Percentiles rank a stretch among this genome's conserved stretches.
phyloP scores from a whole-genome alignment of 2,113 vertebrate genomes.

The Pica pica region DNA sequence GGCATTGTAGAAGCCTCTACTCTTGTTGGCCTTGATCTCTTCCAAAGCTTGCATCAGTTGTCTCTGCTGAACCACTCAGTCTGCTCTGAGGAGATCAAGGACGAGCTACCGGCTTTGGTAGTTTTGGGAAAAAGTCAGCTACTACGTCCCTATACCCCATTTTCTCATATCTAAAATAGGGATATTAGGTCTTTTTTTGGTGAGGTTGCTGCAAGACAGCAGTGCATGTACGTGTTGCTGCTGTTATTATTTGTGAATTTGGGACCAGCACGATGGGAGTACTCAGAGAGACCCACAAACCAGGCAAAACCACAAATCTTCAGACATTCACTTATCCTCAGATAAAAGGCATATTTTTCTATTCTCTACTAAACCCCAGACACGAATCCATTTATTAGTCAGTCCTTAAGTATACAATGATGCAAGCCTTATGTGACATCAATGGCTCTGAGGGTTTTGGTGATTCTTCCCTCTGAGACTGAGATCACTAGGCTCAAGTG shows the following conservation, averaged over 20 bases:
- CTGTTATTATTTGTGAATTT: not conserved
- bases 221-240: not conserved
- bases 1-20: not conserved
- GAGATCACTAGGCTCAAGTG: not conserved
- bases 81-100: not conserved
- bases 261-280: not conserved
- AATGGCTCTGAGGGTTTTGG: not conserved
- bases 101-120: not conserved
- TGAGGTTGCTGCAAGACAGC: not conserved
- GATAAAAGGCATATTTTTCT: not conserved
- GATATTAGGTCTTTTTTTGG: not conserved
- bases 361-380: not conserved
- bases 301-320: not conserved
- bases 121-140: not conserved
- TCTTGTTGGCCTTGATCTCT: not conserved
- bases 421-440: not conserved
- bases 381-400: not conserved
- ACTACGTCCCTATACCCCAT: not conserved
- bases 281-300: not conserved
- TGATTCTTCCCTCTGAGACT: not conserved
- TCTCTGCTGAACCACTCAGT: not conserved
- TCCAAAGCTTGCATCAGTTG: not conserved
- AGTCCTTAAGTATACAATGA: accelerated
- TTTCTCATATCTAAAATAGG: not conserved
- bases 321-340: not conserved